Conservation (phyloP, 2,113 vertebrate species). For the Oryzias javanicus region DNA sequence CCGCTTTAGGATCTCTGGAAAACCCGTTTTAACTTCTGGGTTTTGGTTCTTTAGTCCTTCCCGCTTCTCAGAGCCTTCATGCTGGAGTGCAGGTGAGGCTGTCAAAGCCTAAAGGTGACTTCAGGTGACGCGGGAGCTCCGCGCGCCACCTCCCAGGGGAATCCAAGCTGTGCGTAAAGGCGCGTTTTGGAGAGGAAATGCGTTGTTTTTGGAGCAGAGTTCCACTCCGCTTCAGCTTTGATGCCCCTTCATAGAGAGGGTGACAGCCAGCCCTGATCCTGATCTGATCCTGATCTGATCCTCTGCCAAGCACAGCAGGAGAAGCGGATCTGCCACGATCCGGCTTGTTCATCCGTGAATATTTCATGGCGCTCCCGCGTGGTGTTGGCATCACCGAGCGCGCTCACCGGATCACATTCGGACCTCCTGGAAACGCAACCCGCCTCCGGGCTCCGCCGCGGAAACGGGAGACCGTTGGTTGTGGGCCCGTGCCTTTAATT, state of each 20-base stretch:
- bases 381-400: conserved; percentile 73
- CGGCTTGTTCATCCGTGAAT: conserved; percentile 78
- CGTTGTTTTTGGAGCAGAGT: neutral
- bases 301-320: neutral
- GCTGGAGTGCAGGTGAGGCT: conserved; percentile 13
- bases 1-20: conserved; percentile 8
- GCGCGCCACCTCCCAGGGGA: neutral
- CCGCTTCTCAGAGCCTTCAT: conserved; percentile 24
- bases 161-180: conserved; percentile 33
- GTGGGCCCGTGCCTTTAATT: conserved; percentile 67
- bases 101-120: conserved; percentile 22
- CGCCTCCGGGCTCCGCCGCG: conserved; percentile 48
- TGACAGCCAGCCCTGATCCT: no score
- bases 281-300: neutral
- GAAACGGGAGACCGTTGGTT: conserved; percentile 71
- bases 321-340: conserved; percentile 34
- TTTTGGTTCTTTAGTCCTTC: no score
- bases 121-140: conserved; percentile 4
- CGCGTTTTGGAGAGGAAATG: conserved; percentile 25
- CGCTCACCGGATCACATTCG: conserved; percentile 73
- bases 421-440: conserved; percentile 73
- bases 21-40: no score
- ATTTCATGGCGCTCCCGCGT: conserved; percentile 73
- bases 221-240: no score
- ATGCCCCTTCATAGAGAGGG: no score